These are phyloP conservation scores for Turnix velox DNA, from an alignment of 2,113 vertebrate species.

Conservation along the genomic window DNA sequence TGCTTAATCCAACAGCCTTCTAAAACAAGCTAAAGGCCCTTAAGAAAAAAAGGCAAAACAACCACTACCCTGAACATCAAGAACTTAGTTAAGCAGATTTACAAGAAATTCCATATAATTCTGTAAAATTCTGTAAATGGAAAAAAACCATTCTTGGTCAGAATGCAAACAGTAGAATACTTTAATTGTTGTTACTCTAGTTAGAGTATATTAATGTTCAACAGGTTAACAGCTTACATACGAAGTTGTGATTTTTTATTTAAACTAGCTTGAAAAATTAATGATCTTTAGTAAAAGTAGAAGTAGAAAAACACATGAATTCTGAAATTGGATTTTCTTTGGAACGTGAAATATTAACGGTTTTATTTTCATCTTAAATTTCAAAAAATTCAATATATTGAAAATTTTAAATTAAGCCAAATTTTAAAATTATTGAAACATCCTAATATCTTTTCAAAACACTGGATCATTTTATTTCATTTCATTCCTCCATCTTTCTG, in stretches of 20 bases:
- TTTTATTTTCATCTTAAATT: not conserved
- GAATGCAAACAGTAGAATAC: not conserved
- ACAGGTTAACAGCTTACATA: not conserved
- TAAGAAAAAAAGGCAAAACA: not conserved
- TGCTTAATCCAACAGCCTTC: not conserved
- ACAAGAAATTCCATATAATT: not conserved
- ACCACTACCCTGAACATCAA: accelerated
- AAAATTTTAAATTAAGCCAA: not conserved
- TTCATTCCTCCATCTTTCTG: not conserved
- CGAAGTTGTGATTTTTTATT: not conserved
- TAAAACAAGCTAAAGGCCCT: not conserved
- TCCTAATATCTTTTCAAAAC: not conserved
- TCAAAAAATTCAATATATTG: not conserved
- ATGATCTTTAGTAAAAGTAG: not conserved
- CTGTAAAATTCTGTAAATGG: not conserved
- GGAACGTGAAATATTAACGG: not conserved
- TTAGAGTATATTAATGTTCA: not conserved
- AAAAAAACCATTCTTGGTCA: not conserved
- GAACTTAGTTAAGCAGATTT: not conserved
- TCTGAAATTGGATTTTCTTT: not conserved
- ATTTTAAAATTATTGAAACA: not conserved
- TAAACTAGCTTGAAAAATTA: not conserved
- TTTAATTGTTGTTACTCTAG: not conserved
- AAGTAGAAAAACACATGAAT: not conserved
- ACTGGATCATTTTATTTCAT: not conserved